A percentile compares a stretch with the other conserved stretches of the same genome.
Evolutionary conservation across 2,888 invertebrate genomes (phyloP).

Genomic region (Acheta domesticus): DNA sequence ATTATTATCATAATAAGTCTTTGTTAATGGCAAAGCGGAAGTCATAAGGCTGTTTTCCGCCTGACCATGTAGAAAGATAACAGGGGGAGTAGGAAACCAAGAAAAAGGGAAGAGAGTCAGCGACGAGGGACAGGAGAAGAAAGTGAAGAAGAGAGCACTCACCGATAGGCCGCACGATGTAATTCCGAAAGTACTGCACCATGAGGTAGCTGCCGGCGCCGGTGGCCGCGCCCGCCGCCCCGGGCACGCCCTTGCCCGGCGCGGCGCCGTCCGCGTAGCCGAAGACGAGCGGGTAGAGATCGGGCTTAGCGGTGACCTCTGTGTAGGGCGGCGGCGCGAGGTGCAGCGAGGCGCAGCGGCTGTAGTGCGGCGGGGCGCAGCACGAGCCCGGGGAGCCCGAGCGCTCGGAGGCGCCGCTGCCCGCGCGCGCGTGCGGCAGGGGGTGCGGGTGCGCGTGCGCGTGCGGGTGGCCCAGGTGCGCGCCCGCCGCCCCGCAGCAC

Average conservation of each 20-base stretch:
- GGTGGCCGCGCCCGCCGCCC: constrained; percentile 58
- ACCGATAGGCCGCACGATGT: constrained; percentile 70
- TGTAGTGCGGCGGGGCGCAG: constrained; percentile 79
- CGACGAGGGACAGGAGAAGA: too few species aligned
- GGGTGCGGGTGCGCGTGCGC: constrained; percentile 50
- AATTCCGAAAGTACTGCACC: constrained; percentile 80
- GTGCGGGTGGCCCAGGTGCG: background rate
- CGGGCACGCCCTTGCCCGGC: constrained; percentile 60
- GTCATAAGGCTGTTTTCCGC: too few species aligned
- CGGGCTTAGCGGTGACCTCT: constrained; percentile 83
- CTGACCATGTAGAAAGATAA: too few species aligned
- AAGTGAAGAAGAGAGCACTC: constrained; percentile 38
- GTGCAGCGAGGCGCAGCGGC: constrained; percentile 78
- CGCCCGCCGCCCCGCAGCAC: constrained; percentile 58
- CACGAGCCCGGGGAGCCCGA: constrained; percentile 67
- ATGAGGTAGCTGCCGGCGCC: constrained; percentile 76
- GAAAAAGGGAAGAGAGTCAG: too few species aligned
- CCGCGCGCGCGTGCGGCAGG: constrained; percentile 44
- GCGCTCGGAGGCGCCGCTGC: background rate
- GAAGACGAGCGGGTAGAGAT: constrained; percentile 79
- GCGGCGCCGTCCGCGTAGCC: constrained; percentile 59
- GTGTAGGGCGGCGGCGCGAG: constrained; percentile 81
- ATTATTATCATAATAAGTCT: too few species aligned
- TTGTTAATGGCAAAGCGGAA: too few species aligned
- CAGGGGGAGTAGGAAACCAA: too few species aligned